These are phyloP conservation scores for Cheilosia soror DNA, from an alignment of 2,888 invertebrate genomes.

Conservation along the genomic window DNA sequence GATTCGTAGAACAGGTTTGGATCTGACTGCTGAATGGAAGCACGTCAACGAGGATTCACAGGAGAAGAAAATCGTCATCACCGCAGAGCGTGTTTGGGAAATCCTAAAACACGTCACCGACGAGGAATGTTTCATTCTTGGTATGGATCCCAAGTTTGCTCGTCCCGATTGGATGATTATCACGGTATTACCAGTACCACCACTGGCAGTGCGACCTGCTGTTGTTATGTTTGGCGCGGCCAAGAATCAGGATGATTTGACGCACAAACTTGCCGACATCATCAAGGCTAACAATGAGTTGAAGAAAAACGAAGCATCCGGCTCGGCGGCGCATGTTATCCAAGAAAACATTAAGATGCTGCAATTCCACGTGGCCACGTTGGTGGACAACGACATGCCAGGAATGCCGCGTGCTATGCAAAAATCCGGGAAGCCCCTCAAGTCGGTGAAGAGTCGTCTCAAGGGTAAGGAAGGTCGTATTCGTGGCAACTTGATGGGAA, in stretches of 20 bases:
- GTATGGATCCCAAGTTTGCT: slow-evolving; percentile 98
- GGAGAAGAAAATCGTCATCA: slow-evolving; percentile 96
- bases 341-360: slow-evolving; percentile 98
- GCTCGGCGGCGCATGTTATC: slow-evolving; percentile 98
- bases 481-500: slow-evolving; percentile 99
- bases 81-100: slow-evolving; percentile 98
- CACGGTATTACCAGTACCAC: slow-evolving; percentile 98
- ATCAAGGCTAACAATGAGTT: slow-evolving; percentile 99
- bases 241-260: slow-evolving; percentile 99
- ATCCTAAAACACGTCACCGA: slow-evolving; percentile 98
- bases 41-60: slow-evolving; percentile 95
- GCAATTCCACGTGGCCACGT: slow-evolving; percentile 99
- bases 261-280: slow-evolving; percentile 99
- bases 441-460: slow-evolving; percentile 97
- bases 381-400: slow-evolving; percentile 99
- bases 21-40: slow-evolving; percentile 99
- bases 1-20: slow-evolving; percentile 94
- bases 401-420: slow-evolving; percentile 99
- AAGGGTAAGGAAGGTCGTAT: slow-evolving; percentile 99
- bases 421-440: slow-evolving; percentile 99
- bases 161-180: slow-evolving; percentile 99
- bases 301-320: slow-evolving; percentile 96
- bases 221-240: slow-evolving; percentile 99
- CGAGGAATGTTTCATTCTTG: slow-evolving; percentile 97
- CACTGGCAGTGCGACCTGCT: slow-evolving; percentile 97